phyloP scores from a whole-genome alignment of 2,113 vertebrate species.

The Cepphus grylle region DNA sequence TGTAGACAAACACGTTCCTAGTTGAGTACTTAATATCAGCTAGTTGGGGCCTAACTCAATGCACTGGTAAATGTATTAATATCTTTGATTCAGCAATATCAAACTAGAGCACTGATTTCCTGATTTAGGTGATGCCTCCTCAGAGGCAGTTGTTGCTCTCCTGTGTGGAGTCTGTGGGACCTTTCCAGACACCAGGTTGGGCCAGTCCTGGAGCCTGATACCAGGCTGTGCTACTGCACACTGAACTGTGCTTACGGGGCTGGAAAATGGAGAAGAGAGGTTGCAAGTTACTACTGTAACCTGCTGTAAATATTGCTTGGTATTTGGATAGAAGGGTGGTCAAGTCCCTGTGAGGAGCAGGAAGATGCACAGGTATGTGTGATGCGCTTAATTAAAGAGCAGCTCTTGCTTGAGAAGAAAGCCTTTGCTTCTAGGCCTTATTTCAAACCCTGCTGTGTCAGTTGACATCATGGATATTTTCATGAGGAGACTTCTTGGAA shows the following conservation, averaged over 20 bases:
- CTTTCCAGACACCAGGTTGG: accelerated
- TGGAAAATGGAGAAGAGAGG: neutral
- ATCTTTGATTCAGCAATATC: neutral
- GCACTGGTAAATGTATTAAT: neutral
- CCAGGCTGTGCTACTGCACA: neutral
- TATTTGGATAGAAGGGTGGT: neutral
- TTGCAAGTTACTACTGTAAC: neutral
- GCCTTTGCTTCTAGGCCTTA: neutral
- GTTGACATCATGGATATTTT: neutral
- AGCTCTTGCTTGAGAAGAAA: neutral
- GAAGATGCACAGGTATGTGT: neutral
- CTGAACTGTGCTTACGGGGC: neutral
- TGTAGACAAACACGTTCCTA: neutral
- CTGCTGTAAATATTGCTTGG: neutral
- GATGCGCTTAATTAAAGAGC: accelerated
- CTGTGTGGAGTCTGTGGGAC: too few relatives aligned
- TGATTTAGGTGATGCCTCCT: neutral
- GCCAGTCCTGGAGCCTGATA: neutral
- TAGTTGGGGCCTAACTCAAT: neutral
- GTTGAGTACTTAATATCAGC: neutral
- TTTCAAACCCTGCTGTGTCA: neutral
- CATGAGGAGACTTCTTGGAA: neutral
- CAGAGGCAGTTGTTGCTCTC: accelerated
- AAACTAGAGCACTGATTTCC: neutral
- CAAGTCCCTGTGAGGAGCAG: neutral